These are phyloP conservation scores for Chitala chitala DNA, from an alignment of 2,113 vertebrate species.

Conservation along the genomic window DNA sequence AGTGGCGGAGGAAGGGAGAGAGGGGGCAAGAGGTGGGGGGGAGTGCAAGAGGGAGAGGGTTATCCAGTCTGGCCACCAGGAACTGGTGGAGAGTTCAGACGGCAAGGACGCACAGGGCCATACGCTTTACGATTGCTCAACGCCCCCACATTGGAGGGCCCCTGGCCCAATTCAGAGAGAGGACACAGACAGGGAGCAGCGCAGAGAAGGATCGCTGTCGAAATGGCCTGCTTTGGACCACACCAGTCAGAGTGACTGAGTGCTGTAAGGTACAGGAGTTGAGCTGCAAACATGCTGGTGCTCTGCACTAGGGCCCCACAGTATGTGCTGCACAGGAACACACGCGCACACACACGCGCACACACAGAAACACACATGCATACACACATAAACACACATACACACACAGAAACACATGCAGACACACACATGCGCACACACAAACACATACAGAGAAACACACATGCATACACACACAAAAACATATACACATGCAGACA, in stretches of 20 bases:
- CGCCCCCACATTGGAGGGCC: neutral
- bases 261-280: neutral
- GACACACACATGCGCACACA: neutral
- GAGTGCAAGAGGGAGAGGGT: constrained; percentile 6
- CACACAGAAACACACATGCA: too few species aligned
- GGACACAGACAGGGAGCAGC: neutral
- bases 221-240: constrained; percentile 12
- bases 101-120: constrained; percentile 4
- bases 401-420: neutral
- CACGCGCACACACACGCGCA: neutral
- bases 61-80: constrained; percentile 22
- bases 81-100: constrained; percentile 29
- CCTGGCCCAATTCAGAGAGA: neutral
- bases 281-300: neutral
- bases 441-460: neutral
- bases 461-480: neutral
- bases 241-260: neutral
- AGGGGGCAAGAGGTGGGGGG: neutral
- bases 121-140: constrained; percentile 25
- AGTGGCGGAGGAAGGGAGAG: too few species aligned
- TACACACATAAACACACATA: too few species aligned
- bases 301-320: neutral
- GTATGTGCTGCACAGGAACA: neutral
- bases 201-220: constrained; percentile 3
- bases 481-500: neutral